phyloP scores from a whole-genome alignment of 2,113 vertebrate species.

The Tragulus kanchil region DNA sequence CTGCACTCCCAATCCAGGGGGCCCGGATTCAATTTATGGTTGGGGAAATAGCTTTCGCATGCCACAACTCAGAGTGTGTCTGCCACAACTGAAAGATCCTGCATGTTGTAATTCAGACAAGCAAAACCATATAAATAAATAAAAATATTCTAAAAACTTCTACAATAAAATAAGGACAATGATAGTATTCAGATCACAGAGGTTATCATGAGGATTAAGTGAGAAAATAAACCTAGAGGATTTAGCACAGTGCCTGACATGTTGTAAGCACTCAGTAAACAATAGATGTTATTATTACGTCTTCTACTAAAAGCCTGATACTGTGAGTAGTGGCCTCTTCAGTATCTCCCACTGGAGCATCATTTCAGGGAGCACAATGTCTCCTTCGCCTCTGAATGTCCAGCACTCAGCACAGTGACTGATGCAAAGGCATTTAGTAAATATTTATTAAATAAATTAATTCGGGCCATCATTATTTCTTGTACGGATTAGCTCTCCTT shows the following conservation, averaged over 20 bases:
- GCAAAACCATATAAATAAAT: neutral
- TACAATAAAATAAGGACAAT: neutral
- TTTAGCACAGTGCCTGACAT: neutral
- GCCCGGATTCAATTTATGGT: neutral
- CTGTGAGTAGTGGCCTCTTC: neutral
- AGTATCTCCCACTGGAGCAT: neutral
- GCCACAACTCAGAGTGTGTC: neutral
- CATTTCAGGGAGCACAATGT: neutral
- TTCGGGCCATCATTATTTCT: neutral
- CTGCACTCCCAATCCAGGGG: neutral
- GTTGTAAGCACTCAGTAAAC: neutral
- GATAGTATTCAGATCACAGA: neutral
- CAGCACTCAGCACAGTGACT: neutral
- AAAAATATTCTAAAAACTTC: neutral
- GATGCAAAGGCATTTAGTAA: slow-evolving; percentile 35
- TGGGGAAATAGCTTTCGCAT: neutral
- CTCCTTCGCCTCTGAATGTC: neutral
- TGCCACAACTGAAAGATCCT: neutral
- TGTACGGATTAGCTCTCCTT: slow-evolving; percentile 12
- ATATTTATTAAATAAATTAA: slow-evolving; percentile 41
- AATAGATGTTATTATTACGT: neutral
- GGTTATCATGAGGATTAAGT: neutral
- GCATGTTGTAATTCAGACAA: neutral
- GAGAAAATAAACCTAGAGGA: neutral
- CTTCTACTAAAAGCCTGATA: neutral